A percentile compares a stretch with the other conserved stretches of the same genome.
Conservation (phyloP, 1,140 invertebrate species). For the Chlorops oryzae region DNA sequence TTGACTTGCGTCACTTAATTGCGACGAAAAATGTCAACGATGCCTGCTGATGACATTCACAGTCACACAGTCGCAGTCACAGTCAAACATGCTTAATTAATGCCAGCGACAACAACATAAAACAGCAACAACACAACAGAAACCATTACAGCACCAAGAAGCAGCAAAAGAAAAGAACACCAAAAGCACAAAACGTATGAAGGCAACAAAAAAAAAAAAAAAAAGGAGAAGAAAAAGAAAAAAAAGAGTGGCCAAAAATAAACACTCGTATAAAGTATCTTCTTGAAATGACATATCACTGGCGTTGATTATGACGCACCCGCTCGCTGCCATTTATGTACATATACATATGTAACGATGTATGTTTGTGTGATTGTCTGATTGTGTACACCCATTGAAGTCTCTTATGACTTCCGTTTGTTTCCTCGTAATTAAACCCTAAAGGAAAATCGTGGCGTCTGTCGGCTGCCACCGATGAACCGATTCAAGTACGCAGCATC, state of each 20-base stretch:
- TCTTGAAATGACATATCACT: no score
- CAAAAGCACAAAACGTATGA: conserved; percentile 19
- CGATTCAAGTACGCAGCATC: no score
- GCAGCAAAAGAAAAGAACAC: background rate
- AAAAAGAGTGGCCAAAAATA: conserved; percentile 39
- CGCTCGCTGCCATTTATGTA: no score
- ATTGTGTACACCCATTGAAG: no score
- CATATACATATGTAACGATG: no score
- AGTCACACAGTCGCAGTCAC: no score
- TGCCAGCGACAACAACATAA: conserved; percentile 17
- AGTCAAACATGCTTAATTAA: conserved; percentile 47
- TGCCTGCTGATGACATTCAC: conserved; percentile 41
- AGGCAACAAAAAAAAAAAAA: conserved; percentile 35
- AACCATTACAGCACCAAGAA: background rate
- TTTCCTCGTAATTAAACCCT: no score
- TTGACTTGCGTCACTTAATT: conserved; percentile 45
- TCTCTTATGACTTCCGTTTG: no score
- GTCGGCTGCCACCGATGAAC: no score
- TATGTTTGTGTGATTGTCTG: no score
- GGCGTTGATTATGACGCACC: no score
- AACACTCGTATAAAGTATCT: conserved; percentile 38
- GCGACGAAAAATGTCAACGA: conserved; percentile 15
- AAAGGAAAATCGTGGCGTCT: no score
- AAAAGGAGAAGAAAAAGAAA: conserved; percentile 38
- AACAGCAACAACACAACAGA: background rate